Percentiles rank a stretch among this genome's conserved stretches.
These are phyloP conservation scores for Sarotherodon lohbergeri DNA, from an alignment of 2,113 vertebrate genomes.

Conservation along the genomic window DNA sequence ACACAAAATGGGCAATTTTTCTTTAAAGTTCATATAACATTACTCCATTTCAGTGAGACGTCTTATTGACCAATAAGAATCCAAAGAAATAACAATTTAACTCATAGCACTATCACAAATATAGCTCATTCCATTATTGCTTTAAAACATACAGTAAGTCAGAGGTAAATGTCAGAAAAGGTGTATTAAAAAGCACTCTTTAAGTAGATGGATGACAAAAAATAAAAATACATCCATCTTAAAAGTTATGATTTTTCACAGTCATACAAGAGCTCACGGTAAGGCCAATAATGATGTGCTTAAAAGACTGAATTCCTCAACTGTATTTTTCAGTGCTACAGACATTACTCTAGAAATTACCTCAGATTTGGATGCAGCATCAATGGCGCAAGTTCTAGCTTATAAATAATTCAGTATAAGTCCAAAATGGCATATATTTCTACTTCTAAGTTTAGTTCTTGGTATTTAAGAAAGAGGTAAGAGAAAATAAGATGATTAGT, in stretches of 20 bases:
- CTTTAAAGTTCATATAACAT: background rate
- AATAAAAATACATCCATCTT: background rate
- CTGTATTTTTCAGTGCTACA: background rate
- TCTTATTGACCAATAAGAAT: background rate
- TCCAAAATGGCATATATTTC: background rate
- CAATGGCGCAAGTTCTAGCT: constrained; percentile 35
- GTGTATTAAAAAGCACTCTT: background rate
- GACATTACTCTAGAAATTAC: background rate
- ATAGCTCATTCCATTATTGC: background rate
- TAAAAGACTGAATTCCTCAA: background rate
- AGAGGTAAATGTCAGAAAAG: background rate
- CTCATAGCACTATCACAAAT: background rate
- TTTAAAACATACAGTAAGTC: background rate
- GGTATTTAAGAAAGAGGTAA: constrained; percentile 30
- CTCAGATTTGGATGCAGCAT: constrained; percentile 35
- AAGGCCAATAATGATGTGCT: background rate
- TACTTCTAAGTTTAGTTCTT: constrained; percentile 5
- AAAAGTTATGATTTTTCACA: constrained; percentile 4
- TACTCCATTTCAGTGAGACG: background rate
- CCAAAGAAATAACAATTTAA: background rate
- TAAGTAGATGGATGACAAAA: background rate
- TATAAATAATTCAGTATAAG: constrained; percentile 31
- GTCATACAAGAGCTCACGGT: constrained; percentile 5
- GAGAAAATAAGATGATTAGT: constrained; percentile 21
- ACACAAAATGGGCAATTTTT: background rate